These are phyloP conservation scores for Xestia rhomboidea DNA, from an alignment of 2,888 invertebrate species.

Conservation along the genomic window DNA sequence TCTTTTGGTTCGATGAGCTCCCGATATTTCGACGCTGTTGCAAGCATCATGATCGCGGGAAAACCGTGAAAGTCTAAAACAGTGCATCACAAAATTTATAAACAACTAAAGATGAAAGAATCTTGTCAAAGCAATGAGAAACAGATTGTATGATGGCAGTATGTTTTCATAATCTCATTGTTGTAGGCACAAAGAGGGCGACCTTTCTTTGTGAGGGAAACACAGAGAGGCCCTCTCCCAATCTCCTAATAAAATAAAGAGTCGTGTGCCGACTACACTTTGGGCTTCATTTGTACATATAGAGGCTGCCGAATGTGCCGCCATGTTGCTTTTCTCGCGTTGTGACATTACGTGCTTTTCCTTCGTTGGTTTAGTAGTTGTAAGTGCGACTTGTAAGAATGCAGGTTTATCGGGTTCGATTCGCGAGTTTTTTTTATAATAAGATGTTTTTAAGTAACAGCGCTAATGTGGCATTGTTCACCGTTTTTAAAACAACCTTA, in stretches of 20 bases:
- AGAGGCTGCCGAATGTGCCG: not conserved
- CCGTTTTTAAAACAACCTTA: too few species aligned
- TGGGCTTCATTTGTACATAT: conserved; percentile 24
- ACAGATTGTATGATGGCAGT: conserved; percentile 31
- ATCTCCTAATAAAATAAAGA: conserved; percentile 51
- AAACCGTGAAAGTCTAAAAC: too few species aligned
- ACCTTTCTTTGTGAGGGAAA: conserved; percentile 31
- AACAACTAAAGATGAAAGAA: not conserved
- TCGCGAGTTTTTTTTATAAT: too few species aligned
- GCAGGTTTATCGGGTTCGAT: too few species aligned
- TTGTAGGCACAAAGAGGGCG: conserved; percentile 36
- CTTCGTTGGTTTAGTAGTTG: not conserved
- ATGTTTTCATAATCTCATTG: conserved; percentile 46
- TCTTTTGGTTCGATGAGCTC: too few species aligned
- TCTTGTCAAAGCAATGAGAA: conserved; percentile 19
- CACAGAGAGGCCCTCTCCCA: conserved; percentile 9
- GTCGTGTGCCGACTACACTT: not conserved
- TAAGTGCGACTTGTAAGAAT: not conserved
- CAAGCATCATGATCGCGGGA: too few species aligned
- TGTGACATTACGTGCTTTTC: not conserved
- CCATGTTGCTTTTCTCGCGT: not conserved
- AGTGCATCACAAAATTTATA: too few species aligned
- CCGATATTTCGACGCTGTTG: too few species aligned
- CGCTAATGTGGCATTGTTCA: not conserved
- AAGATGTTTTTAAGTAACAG: not conserved